Base-by-base conservation (phyloP, 2,113 vertebrate species). In the Callionymus lyra region DNA sequence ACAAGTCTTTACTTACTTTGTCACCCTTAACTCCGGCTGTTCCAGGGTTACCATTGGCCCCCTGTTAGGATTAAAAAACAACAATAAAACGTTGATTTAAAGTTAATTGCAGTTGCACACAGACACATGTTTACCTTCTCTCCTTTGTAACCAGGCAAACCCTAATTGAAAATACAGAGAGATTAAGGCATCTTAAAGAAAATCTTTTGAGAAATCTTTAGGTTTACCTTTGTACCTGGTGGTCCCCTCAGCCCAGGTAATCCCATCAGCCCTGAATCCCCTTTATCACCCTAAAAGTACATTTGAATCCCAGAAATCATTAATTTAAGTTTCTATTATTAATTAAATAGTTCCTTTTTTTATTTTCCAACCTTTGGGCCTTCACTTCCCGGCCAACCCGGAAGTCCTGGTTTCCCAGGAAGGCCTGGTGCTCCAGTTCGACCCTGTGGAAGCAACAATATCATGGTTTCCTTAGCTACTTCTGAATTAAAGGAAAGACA, bases 231-330 rank as follows among this genome's bases (percentile, higher is more conserved):
- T 44, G 76, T 84, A 72, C 93, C 94, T 62, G 83, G 76, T 76
- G 91, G 89, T 86, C 94, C 93, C 84, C 89, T 90, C 65, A 88
- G 74, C 66, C 92, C 94, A 50, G 91, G 91, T 69, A 90, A 82
- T 62, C 91, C 93, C 84, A 88, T 89, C 66, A 92, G 65, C 58
- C 92, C 91, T 37, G 84, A 77, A 66, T 97, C 94, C 51, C 94
- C 94, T 63, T 95, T 98, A 78, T 97, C 91, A 67, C 93, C 93
- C 94, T 97, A 16, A 35, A 19, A 33, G 6, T 9, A 42, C 27
- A 31, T 37, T 37, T 36, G 4, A 2, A 36, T 36, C 12, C 12
- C 14, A 39, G 14, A 39, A 15, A n/a, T n/a, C n/a, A n/a, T n/a
- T n/a, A n/a, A n/a, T n/a, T n/a, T n/a, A 1, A 41, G 39, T 1